Conservation (phyloP, 2,113 vertebrate species). For the Nothoprocta pentlandii region DNA sequence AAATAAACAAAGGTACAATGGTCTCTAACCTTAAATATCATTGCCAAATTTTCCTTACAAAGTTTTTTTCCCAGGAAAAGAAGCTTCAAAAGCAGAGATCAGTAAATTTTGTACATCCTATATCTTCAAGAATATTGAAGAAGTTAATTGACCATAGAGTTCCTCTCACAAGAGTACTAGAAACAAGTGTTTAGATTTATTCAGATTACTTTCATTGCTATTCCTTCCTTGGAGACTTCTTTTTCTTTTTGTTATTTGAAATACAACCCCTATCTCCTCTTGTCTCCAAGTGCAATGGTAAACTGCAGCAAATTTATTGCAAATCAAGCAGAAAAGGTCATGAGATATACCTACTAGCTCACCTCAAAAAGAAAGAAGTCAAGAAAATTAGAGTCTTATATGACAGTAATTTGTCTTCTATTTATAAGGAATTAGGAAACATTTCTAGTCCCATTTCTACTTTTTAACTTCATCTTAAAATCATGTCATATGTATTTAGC, state of each 20-base stretch:
- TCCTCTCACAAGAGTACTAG: background rate
- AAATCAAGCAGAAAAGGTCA: background rate
- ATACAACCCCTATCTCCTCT: background rate
- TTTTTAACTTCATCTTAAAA: background rate
- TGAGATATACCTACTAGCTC: background rate
- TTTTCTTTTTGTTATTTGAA: background rate
- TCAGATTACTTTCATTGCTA: background rate
- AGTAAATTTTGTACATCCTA: background rate
- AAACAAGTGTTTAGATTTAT: background rate
- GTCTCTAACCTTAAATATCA: background rate
- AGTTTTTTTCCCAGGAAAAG: background rate
- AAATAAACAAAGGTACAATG: background rate
- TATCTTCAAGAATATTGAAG: background rate
- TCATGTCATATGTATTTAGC: background rate
- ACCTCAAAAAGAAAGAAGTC: background rate
- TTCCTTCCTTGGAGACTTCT: background rate
- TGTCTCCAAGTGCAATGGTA: background rate
- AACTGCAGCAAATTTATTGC: background rate
- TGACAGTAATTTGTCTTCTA: background rate
- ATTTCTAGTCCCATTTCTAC: too few species aligned
- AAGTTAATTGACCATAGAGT: background rate
- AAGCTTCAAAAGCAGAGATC: background rate
- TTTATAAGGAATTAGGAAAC: background rate
- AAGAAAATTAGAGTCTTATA: background rate
- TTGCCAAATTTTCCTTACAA: background rate